A percentile compares a stretch with the other conserved stretches of the same genome.
phyloP scores from a whole-genome alignment of 2,888 invertebrate species.

The Rotaria socialis region DNA sequence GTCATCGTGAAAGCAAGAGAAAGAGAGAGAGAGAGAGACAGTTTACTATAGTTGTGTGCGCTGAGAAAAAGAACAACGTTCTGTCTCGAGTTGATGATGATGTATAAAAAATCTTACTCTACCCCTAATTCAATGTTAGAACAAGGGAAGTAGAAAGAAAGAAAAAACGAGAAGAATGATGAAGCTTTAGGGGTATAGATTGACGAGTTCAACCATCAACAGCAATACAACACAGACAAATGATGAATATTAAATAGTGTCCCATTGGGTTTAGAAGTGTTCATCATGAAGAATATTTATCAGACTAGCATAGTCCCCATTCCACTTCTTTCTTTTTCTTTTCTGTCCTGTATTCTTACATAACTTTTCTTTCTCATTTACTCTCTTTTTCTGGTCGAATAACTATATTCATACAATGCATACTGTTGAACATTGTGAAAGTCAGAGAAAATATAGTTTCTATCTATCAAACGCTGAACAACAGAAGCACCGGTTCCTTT shows the following conservation, averaged over 20 bases:
- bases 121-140: slow-evolving; percentile 10
- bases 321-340: neutral
- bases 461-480: neutral
- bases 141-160: neutral
- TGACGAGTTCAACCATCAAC: slow-evolving; percentile 2
- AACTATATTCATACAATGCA: neutral
- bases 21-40: neutral
- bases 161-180: neutral
- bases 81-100: slow-evolving; percentile 14
- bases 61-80: neutral
- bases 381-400: neutral
- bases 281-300: slow-evolving; percentile 4
- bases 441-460: neutral
- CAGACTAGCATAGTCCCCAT: neutral
- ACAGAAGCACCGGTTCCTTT: slow-evolving; percentile 18
- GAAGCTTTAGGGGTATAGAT: neutral
- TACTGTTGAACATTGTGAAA: neutral
- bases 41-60: neutral
- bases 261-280: neutral
- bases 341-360: neutral
- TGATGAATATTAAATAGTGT: slow-evolving; percentile 23
- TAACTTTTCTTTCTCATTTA: neutral
- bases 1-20: neutral
- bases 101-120: slow-evolving; percentile 5
- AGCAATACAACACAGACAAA: neutral